Percentiles rank a stretch among this genome's conserved stretches.
Evolutionary conservation across 2,888 invertebrate species (phyloP).

Genomic region (Melikaiella ostensackeni): DNA sequence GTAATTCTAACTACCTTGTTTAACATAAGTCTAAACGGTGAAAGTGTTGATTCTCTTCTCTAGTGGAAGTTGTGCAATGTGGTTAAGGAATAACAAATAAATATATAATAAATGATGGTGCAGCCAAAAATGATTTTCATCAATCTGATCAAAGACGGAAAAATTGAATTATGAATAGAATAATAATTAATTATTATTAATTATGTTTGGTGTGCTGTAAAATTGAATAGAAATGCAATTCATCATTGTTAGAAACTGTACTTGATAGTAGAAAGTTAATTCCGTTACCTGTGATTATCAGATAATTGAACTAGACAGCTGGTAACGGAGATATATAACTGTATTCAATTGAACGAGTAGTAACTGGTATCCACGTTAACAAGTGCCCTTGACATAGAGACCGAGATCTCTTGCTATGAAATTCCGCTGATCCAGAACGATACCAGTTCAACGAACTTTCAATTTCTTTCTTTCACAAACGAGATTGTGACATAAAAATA

Average conservation of each 20-base stretch:
- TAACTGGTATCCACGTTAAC: slow-evolving; percentile 7
- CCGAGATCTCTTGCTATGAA: not conserved
- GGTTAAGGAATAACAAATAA: not conserved
- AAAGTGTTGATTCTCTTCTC: slow-evolving; percentile 28
- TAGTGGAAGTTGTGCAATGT: slow-evolving; percentile 14
- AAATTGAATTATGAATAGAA: not conserved
- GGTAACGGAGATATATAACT: slow-evolving; percentile 12
- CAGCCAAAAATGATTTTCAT: not conserved
- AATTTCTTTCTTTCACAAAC: slow-evolving; percentile 12
- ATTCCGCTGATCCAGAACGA: not conserved
- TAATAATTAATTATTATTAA: not conserved
- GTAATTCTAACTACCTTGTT: slow-evolving; percentile 27
- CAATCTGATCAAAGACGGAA: not conserved
- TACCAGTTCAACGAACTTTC: slow-evolving; percentile 16
- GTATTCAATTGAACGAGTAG: not conserved
- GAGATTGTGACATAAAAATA: not conserved
- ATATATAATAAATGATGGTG: not conserved
- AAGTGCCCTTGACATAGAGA: slow-evolving; percentile 21
- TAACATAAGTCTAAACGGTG: slow-evolving; percentile 30
- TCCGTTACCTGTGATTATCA: slow-evolving; percentile 1
- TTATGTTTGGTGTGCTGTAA: not conserved
- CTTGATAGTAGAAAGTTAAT: not conserved
- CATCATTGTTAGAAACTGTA: not conserved
- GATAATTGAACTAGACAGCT: slow-evolving; percentile 12
- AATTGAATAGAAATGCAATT: not conserved